These are phyloP conservation scores for Cuniculus paca DNA, from an alignment of 2,797 vertebrate genomes.

Conservation along the genomic window DNA sequence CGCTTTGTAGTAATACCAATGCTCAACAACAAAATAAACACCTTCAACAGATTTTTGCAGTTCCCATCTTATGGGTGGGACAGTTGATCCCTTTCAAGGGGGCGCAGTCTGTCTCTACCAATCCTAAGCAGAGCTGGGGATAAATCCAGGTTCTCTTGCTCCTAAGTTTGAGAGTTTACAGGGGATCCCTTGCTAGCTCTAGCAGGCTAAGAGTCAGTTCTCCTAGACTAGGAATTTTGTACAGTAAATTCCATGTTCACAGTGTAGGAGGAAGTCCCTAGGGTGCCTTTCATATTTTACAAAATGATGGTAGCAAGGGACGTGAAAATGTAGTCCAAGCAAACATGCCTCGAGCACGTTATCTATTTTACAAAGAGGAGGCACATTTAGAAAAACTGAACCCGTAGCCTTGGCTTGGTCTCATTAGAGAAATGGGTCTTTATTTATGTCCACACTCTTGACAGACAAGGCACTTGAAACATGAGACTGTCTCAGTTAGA, in stretches of 20 bases:
- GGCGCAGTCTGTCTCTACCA: not conserved
- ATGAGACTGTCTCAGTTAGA: not conserved
- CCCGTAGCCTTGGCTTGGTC: not conserved
- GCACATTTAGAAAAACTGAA: not conserved
- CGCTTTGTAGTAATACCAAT: not conserved
- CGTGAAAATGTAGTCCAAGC: not conserved
- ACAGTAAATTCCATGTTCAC: not conserved
- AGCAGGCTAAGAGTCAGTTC: not conserved
- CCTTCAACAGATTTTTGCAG: not conserved
- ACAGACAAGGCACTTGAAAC: not conserved
- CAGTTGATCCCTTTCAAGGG: no score
- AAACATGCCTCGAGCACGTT: not conserved
- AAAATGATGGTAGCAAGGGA: no score
- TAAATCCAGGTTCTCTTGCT: not conserved
- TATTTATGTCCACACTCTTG: not conserved
- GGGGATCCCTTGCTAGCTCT: not conserved
- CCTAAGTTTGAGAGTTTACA: fast-evolving
- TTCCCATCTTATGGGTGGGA: not conserved
- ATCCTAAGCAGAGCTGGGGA: not conserved
- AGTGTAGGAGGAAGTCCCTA: fast-evolving
- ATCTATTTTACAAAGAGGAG: not conserved
- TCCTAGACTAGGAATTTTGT: no score
- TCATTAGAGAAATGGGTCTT: not conserved
- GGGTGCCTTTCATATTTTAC: not conserved
- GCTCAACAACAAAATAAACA: not conserved